phyloP scores from a whole-genome alignment of 64 coral and sea anemone species.

The Stylophora pistillata region DNA sequence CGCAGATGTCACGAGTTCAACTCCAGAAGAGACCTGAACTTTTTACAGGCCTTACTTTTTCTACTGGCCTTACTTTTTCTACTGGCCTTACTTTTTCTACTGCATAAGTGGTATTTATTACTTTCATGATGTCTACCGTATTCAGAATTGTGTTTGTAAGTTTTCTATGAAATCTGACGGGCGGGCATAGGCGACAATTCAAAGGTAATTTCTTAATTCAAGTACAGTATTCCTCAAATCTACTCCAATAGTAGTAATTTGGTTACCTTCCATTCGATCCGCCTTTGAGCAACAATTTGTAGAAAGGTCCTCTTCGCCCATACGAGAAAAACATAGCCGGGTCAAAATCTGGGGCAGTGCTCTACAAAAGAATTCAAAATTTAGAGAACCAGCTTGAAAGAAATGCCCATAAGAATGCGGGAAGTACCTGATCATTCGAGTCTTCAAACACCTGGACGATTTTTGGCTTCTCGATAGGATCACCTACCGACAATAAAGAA shows the following conservation, averaged over 20 bases:
- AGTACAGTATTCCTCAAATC: background rate
- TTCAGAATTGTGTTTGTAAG: too few relatives aligned
- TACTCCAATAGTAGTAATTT: background rate
- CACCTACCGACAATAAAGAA: slow-evolving; percentile 29
- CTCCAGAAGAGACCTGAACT: too few relatives aligned
- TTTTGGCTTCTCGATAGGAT: slow-evolving; percentile 64
- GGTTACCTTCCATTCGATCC: slow-evolving; percentile 84
- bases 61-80: too few relatives aligned
- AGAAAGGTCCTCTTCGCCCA: slow-evolving; percentile 93
- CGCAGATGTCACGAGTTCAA: too few relatives aligned
- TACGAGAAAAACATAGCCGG: slow-evolving; percentile 92
- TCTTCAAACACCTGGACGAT: slow-evolving; percentile 74
- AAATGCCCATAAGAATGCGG: background rate
- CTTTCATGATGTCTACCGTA: too few relatives aligned
- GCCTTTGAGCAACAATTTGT: slow-evolving; percentile 88
- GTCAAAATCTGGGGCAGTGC: slow-evolving; percentile 38
- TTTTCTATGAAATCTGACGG: too few relatives aligned
- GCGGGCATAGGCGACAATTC: too few relatives aligned
- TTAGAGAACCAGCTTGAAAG: background rate
- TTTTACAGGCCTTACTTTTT: too few relatives aligned
- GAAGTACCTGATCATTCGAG: slow-evolving; percentile 34
- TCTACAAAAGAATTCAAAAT: background rate
- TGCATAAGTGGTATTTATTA: too few relatives aligned
- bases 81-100: too few relatives aligned
- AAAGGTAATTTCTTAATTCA: background rate